A percentile compares a stretch with the other conserved stretches of the same genome.
Evolutionary conservation across 2,888 invertebrate species (phyloP).

Genomic region (Euspilapteryx auroguttella): DNA sequence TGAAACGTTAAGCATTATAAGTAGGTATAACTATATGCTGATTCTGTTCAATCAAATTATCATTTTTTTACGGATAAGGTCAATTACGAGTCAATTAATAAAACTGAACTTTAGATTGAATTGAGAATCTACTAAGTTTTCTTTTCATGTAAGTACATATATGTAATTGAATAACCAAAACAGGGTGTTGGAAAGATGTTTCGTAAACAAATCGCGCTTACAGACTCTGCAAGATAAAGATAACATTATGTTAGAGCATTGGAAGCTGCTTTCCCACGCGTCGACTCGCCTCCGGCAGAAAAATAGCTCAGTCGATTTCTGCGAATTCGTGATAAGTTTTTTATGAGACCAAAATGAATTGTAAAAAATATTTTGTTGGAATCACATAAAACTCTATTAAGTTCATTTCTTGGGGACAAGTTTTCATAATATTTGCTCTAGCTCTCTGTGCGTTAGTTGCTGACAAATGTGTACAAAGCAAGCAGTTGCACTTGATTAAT

Average conservation of each 20-base stretch:
- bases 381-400: conserved; percentile 39
- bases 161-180: too few species aligned
- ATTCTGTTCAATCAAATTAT: too few species aligned
- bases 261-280: conserved; percentile 13
- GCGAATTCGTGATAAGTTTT: conserved; percentile 53
- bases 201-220: background rate
- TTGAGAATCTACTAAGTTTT: too few species aligned
- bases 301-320: conserved; percentile 46
- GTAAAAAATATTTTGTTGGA: conserved; percentile 47
- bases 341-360: conserved; percentile 52
- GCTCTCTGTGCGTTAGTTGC: too few species aligned
- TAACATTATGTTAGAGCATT: conserved; percentile 20
- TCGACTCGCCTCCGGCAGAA: conserved; percentile 31
- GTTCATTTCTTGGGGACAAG: conserved; percentile 38
- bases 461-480: too few species aligned
- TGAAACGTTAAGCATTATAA: too few species aligned
- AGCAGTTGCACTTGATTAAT: too few species aligned
- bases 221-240: conserved; percentile 8
- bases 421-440: conserved; percentile 24
- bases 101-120: too few species aligned
- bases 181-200: conserved; percentile 2
- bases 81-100: too few species aligned
- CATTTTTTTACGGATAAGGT: too few species aligned
- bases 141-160: too few species aligned
- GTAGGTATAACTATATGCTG: too few species aligned